These are phyloP conservation scores for Pterocles burchelli DNA, from an alignment of 2,113 vertebrate genomes.

Conservation along the genomic window DNA sequence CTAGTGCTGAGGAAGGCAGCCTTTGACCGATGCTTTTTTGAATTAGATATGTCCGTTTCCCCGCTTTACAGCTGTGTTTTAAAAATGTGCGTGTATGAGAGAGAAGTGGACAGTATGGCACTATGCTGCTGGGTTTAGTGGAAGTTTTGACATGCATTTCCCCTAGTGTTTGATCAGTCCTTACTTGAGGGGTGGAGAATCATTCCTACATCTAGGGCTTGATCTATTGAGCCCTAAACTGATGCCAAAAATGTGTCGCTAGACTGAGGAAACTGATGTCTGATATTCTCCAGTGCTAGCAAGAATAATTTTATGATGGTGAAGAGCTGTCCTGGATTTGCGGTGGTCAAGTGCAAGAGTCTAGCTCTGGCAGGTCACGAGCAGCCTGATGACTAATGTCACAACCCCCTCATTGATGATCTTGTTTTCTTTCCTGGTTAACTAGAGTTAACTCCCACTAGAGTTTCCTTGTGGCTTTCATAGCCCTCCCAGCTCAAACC, in stretches of 20 bases:
- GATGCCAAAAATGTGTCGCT: neutral
- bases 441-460: neutral
- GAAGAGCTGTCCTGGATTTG: neutral
- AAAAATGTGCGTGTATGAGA: accelerated
- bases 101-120: neutral
- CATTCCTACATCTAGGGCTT: neutral
- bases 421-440: neutral
- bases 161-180: neutral
- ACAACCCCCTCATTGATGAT: neutral
- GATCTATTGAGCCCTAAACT: neutral
- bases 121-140: neutral
- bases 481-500: neutral
- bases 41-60: neutral
- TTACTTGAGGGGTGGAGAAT: neutral
- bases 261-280: neutral
- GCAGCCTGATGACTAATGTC: neutral
- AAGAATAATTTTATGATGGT: neutral
- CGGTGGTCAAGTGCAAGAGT: neutral
- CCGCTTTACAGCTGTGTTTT: neutral
- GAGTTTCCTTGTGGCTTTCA: neutral
- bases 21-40: neutral
- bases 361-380: neutral
- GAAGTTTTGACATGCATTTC: neutral
- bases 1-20: neutral
- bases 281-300: neutral